Base-by-base conservation (phyloP, 2,113 vertebrate genomes). In the Oophaga pumilio region DNA sequence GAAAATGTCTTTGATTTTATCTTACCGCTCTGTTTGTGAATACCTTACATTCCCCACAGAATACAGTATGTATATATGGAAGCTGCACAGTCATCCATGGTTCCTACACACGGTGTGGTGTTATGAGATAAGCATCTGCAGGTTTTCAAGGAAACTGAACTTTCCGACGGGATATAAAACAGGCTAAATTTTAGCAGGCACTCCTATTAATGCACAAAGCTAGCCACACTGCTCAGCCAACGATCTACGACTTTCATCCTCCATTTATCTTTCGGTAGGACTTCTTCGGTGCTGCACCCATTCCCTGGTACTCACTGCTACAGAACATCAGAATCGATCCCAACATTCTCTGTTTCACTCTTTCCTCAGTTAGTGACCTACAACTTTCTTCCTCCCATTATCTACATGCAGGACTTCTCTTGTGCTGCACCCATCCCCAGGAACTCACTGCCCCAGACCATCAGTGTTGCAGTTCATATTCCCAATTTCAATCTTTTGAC, bases 11-110 rank as follows among this genome's bases (percentile, higher is more conserved):
- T 68, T 68, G 64, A 24, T 68, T 68, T 3, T 0, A n/a, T n/a
- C n/a, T n/a, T n/a, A n/a, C 64, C 13, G n/a, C 5, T n/a, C 10
- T 68, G 64, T 12, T 26, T 24, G 10, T 13, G 11, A 24, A 68
- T 26, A 26, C 1, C n/a, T 7, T 0, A 6, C 2, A 1, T 4
- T 17, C 22, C 64, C 1, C n/a, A n/a, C n/a, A n/a, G n/a, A n/a
- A n/a, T n/a, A n/a, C n/a, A n/a, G n/a, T n/a, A n/a, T n/a, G n/a
- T n/a, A n/a, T n/a, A n/a, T n/a, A 2, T 68, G n/a, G 64, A 68
- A 68, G 13, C 62, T 1, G 7, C 10, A 1, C n/a, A 26, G 64
- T 24, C 64, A 13, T 24, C 64, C n/a, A 6, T 68, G n/a, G 64
- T 60, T 60, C 17, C 59, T 60, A n/a, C n/a, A n/a, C n/a, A n/a